Evolutionary conservation across 2,888 invertebrate genomes (phyloP), one percentile per base, ranked within the genome.

Genomic region (Zaprionus bogoriensis): DNA sequence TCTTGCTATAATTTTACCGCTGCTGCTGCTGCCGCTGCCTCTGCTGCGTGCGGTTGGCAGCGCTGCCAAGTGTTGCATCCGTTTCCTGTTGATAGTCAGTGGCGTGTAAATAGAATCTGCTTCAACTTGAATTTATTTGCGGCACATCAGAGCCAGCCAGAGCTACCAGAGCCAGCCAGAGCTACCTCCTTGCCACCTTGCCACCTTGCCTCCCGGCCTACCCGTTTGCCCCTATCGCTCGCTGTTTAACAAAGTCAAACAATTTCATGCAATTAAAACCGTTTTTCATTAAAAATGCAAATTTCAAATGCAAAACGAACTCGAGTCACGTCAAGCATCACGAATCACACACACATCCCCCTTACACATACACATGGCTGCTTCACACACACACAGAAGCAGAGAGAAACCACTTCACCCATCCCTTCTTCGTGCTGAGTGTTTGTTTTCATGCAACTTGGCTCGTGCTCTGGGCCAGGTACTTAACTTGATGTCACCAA

Each of bases 241-340:
- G 45, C 74, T 88, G 78, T 87, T 87, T 88, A 80, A 75, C 87
- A 82, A 84, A 82, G 81, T 72, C 85, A 81, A 88, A 88, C 88
- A 87, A 88, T 81, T 88, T 87, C 78, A 78, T 83, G 87, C 88
- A 87, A 87, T 87, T 87, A 87, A 83, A 81, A 77, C 70, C 84
- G 81, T 81, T 86, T 87, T 85, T 88, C 85, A 87, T 88, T 88
- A 88, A 87, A 86, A 87, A 88, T 87, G 88, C 81, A 87, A 87
- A 88, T 87, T 85, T 85, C 76, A 84, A 87, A 87, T 84, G 85
- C 68, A 87, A 82, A 82, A 71, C 74, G 70, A 73, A 83, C 83
- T 85, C 72, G 63, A 79, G 79, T 82, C 76, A 77, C 83, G 75
- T 78, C 87, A 84, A 73, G 69, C 65, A 69, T 64, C 73, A 62